These are phyloP conservation scores for Neolamprologus toae DNA, from an alignment of 2,113 vertebrate genomes.

Conservation along the genomic window DNA sequence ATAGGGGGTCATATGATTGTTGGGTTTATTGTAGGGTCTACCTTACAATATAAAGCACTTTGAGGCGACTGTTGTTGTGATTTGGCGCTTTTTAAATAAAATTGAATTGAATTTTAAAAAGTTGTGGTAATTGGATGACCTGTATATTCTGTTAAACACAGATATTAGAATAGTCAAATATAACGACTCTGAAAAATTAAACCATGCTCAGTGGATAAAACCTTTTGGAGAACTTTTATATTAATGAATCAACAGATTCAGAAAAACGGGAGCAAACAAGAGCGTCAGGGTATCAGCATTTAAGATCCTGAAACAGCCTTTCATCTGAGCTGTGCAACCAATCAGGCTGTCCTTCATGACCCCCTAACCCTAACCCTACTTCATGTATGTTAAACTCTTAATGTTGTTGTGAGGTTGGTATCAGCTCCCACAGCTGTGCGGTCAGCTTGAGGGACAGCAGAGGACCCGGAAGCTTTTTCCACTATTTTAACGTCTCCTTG, in stretches of 20 bases:
- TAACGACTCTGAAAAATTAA: not conserved
- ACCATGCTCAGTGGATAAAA: not conserved
- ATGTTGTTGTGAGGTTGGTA: not conserved
- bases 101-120: not conserved
- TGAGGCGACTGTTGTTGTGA: not conserved
- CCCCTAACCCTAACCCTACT: not conserved
- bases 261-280: not conserved
- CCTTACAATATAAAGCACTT: not conserved
- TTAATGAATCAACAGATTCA: not conserved
- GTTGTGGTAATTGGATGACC: not conserved
- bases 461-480: not conserved
- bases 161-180: not conserved
- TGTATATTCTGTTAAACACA: not conserved
- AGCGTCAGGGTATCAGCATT: not conserved
- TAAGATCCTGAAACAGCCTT: not conserved
- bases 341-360: not conserved
- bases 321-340: not conserved
- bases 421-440: not conserved
- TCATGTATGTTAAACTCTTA: not conserved
- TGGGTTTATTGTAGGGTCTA: not conserved
- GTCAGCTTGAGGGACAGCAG: not conserved
- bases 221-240: not conserved
- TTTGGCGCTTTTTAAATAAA: not conserved
- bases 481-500: slow-evolving; percentile 23
- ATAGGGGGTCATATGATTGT: not conserved